These are phyloP conservation scores for Pygoscelis adeliae DNA, from an alignment of 2,113 vertebrate genomes.

Conservation along the genomic window DNA sequence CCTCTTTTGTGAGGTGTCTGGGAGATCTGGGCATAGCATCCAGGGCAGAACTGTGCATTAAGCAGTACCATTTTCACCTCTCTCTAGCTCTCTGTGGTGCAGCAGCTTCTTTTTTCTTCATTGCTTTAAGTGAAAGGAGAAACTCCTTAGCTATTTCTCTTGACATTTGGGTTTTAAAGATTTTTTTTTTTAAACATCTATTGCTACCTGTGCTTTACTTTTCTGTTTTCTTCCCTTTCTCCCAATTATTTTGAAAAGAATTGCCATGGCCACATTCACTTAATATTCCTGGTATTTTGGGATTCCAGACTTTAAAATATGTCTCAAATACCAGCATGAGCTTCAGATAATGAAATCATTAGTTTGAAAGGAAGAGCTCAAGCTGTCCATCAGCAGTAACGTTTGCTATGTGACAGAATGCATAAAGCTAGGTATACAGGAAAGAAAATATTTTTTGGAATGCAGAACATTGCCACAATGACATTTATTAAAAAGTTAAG, in stretches of 20 bases:
- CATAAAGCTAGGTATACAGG: background rate
- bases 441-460: background rate
- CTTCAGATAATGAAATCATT: constrained; percentile 32
- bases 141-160: background rate
- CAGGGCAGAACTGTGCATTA: background rate
- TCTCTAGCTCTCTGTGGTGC: background rate
- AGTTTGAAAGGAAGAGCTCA: background rate
- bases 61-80: background rate
- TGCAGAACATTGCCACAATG: background rate
- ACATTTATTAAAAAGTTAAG: background rate
- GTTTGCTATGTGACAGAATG: background rate
- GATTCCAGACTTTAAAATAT: background rate
- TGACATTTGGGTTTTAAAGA: background rate
- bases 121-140: background rate
- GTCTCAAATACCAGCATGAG: background rate
- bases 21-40: background rate
- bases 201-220: background rate
- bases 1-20: background rate
- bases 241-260: constrained; percentile 28
- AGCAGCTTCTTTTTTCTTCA: background rate
- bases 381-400: background rate
- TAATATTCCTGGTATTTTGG: background rate
- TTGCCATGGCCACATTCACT: background rate
- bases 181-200: background rate
- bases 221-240: background rate